These are phyloP conservation scores for Lampris megalopsis DNA, from an alignment of 2,113 vertebrate species.

Conservation along the genomic window DNA sequence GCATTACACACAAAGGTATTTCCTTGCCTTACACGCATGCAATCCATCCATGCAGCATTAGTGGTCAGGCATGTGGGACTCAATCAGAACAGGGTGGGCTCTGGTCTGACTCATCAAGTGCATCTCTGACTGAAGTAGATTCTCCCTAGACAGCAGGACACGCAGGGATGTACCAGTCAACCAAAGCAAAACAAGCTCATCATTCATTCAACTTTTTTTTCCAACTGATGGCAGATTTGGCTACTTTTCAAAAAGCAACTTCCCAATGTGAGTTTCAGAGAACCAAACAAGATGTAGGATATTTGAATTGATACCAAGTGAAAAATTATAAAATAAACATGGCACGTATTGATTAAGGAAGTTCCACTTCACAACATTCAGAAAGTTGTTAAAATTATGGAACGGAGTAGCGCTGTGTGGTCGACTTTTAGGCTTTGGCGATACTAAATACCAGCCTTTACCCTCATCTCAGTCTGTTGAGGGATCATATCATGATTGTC, in stretches of 20 bases:
- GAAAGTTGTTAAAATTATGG: too few species aligned
- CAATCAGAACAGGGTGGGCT: conserved; percentile 48
- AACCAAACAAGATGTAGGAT: too few species aligned
- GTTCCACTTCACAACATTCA: too few species aligned
- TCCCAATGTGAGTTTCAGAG: too few species aligned
- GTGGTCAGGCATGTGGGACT: conserved; percentile 69
- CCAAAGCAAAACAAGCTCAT: background rate
- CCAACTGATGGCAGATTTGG: background rate
- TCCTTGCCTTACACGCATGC: conserved; percentile 2
- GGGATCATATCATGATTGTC: too few species aligned
- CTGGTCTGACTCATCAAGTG: conserved; percentile 62
- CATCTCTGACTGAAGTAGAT: conserved; percentile 38
- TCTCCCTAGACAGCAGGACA: conserved; percentile 14
- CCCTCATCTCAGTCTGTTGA: too few species aligned
- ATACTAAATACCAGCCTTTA: too few species aligned
- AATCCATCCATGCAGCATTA: conserved; percentile 34
- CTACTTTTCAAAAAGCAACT: background rate
- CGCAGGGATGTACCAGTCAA: conserved; percentile 3
- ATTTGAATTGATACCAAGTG: too few species aligned
- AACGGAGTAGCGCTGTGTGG: too few species aligned
- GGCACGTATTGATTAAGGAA: too few species aligned
- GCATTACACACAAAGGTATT: conserved; percentile 31
- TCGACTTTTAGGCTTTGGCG: too few species aligned
- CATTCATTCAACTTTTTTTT: background rate
- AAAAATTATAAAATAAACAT: too few species aligned